Evolutionary conservation across 1,140 invertebrate species (phyloP).

Genomic region (Drosophila busckii): DNA sequence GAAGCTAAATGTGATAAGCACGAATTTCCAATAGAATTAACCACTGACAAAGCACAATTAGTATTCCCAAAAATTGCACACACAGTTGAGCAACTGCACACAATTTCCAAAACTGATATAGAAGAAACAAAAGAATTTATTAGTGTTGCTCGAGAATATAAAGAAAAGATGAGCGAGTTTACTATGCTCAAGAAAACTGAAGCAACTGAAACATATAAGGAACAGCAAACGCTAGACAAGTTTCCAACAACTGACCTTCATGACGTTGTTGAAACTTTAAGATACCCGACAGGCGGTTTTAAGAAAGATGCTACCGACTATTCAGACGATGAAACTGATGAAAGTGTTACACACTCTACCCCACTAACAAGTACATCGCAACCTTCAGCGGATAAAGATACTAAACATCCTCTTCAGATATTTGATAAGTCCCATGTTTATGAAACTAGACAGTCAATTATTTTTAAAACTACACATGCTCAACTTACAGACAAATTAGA

Average conservation of each 20-base stretch:
- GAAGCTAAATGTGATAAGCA: constrained; percentile 42
- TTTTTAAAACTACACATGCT: not conserved
- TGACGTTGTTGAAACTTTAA: constrained; percentile 2
- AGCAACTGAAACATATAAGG: not conserved
- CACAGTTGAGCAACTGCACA: constrained; percentile 52
- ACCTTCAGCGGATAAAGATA: too few relatives aligned
- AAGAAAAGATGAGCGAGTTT: constrained; percentile 34
- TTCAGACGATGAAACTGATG: constrained; percentile 22
- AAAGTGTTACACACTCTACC: not conserved
- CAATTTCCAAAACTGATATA: constrained; percentile 54
- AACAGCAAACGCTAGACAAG: constrained; percentile 10
- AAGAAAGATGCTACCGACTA: constrained; percentile 1
- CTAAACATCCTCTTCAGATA: constrained; percentile 4
- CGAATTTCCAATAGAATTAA: constrained; percentile 50
- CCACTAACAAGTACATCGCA: too few relatives aligned
- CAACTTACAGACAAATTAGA: not conserved
- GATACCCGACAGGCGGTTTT: not conserved
- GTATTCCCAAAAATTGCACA: constrained; percentile 47
- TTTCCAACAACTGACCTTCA: too few relatives aligned
- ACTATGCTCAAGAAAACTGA: not conserved
- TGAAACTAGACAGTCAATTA: not conserved
- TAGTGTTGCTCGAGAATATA: constrained; percentile 22
- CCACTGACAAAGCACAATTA: constrained; percentile 11
- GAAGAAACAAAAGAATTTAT: constrained; percentile 46
- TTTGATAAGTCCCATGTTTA: too few relatives aligned